A percentile compares a stretch with the other conserved stretches of the same genome.
phyloP scores from a whole-genome alignment of 1,140 invertebrate species.

The Tribolium castaneum region DNA sequence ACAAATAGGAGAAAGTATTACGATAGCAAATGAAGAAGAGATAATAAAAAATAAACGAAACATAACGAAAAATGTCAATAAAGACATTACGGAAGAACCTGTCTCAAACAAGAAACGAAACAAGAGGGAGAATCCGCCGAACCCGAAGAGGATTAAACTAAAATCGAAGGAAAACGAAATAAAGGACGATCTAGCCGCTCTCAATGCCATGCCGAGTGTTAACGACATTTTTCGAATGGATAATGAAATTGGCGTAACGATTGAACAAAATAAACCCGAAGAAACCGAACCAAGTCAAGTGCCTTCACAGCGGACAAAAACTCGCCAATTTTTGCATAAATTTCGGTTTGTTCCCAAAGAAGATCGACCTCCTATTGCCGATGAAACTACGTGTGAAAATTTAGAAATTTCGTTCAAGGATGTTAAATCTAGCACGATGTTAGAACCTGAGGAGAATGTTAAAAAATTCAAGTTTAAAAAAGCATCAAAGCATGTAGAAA shows the following conservation, averaged over 20 bases:
- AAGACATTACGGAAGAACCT: too few species aligned
- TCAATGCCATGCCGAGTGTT: conserved; percentile 51
- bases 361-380: not conserved
- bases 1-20: too few species aligned
- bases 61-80: not conserved
- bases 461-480: too few species aligned
- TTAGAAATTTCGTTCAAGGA: too few species aligned
- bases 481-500: too few species aligned
- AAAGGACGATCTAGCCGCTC: conserved; percentile 35
- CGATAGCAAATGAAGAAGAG: too few species aligned
- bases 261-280: not conserved
- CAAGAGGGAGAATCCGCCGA: not conserved
- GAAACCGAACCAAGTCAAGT: not conserved
- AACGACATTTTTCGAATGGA: conserved; percentile 48
- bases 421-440: too few species aligned
- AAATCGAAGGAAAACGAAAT: conserved; percentile 18
- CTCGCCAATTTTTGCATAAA: not conserved
- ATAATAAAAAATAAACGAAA: not conserved
- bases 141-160: conserved; percentile 4
- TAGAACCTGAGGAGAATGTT: too few species aligned
- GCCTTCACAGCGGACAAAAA: conserved; percentile 6
- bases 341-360: conserved; percentile 13
- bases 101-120: not conserved
- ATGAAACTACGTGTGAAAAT: not conserved
- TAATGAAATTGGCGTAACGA: not conserved